Base-by-base conservation (phyloP, 2,113 vertebrate species). In the Notiomystis cincta region DNA sequence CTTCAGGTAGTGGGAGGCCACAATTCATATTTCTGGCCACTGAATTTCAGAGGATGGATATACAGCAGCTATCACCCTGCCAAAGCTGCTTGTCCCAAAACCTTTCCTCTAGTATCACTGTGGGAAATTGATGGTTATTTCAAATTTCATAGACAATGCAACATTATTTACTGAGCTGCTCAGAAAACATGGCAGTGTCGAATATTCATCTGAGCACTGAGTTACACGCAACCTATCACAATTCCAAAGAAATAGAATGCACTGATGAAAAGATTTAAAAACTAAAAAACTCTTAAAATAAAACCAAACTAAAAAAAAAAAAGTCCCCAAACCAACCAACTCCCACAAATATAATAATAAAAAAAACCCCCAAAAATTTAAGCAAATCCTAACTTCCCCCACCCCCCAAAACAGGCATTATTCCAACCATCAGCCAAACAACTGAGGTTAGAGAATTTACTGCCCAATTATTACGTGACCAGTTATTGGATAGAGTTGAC, bases 401-500 rank as follows among this genome's bases (percentile, higher is more conserved):
- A 42, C 1, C 5, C 20, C 28, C 6, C 18, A 17, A 73, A 67
- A 37, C 28, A 93, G 66, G 53, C 75, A 54, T 56, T 85, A 38
- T 78, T 78, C 69, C 86, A 95, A 56, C 35, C 33, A 84, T 48
- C 58, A 72, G 62, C 16, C 66, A 93, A 93, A 60, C 27, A 89
- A 58, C 62, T 82, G 70, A 57, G 62, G 80, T 61, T 90, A 85
- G 73, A 94, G 66, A 91, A 95, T 87, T 89, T 95, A 93, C 56
- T 93, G 83, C 53, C 82, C 89, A 84, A 65, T 95, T 93, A 91
- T 79, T 96, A 58, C 7, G 10, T 57, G 87, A 79, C 73, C 95
- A 96, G 88, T 73, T 83, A 71, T 65, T 88, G 71, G 90, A 92
- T 18, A 92, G 72, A 95, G 67, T 77, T 95, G 94, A 80, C 64